Conservation (phyloP, 2,888 invertebrate species). For the Clivina fossor region DNA sequence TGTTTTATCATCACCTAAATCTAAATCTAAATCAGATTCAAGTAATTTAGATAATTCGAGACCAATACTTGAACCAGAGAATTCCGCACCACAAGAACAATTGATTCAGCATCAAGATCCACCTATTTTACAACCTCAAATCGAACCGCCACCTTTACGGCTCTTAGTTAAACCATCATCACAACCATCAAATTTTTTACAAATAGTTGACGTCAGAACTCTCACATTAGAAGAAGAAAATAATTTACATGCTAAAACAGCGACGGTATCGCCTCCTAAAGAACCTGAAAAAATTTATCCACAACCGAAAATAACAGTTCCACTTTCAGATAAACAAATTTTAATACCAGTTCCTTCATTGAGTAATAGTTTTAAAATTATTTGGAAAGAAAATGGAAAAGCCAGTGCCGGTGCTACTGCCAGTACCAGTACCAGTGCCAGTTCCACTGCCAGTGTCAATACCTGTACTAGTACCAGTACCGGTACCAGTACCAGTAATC, state of each 20-base stretch:
- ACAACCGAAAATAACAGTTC: neutral
- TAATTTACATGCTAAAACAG: conserved; percentile 1
- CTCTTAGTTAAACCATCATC: neutral
- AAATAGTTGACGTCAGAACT: conserved; percentile 40
- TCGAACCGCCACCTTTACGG: no score
- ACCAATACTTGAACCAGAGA: neutral
- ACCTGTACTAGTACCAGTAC: no score
- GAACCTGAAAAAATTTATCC: neutral
- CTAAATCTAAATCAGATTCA: conserved; percentile 7
- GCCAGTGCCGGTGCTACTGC: neutral
- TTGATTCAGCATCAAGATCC: neutral
- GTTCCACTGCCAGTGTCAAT: no score
- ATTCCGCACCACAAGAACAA: no score
- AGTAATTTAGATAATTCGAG: neutral
- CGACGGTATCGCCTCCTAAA: neutral
- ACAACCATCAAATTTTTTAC: conserved; percentile 26
- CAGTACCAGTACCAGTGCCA: no score
- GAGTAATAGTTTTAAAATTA: neutral
- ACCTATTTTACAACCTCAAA: neutral
- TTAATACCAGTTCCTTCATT: neutral
- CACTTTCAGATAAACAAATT: neutral
- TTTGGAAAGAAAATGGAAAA: neutral
- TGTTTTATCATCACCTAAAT: conserved; percentile 48
- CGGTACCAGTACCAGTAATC: no score
- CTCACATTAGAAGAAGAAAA: conserved; percentile 38